Base-by-base conservation (phyloP, 2,888 invertebrate species). In the Allacma fusca region DNA sequence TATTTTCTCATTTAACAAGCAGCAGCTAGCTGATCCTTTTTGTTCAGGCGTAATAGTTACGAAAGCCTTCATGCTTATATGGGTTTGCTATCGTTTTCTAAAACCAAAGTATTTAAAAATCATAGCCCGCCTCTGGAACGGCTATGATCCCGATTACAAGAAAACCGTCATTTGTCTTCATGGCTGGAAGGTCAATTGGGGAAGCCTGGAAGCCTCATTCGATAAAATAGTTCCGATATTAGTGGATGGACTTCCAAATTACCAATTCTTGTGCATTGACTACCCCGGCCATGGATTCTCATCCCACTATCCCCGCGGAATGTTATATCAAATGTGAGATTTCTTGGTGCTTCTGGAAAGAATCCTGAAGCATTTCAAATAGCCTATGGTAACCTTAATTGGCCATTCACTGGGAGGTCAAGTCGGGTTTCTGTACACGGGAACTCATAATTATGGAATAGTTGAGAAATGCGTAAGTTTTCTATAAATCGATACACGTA, bases 401-500 rank as follows among this genome's bases (percentile, higher is more conserved):
- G 95, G 95, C 0, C 95, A 91, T 86, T 94, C 92, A 0, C 86
- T 93, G 5, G 95, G 95, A 1, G 94, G 94, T 7, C 92, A 92
- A 4, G 88, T 94, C 68, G 91, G 92, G 65, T 94, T 94, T 85
- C 89, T 94, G 87, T 95, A 94, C 85, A 92, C 94, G 0, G 91
- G 93, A 0, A 89, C 91, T 0, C 95, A 89, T 85, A 94, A 94
- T 0, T n/a, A 50, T 24, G 88, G 92, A 50, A 91, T 91, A 79
- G 91, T 93, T 0, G 82, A 83, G n/a, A 80, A 80, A 78, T 72
- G 83, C 57, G 83, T 82, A 73, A 76, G 72, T 62, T n/a, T n/a
- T n/a, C n/a, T n/a, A n/a, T n/a, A n/a, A n/a, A n/a, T n/a, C n/a
- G n/a, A n/a, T n/a, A n/a, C n/a, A n/a, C n/a, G n/a, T n/a, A n/a